Evolutionary conservation across 2,888 invertebrate species (phyloP).

Genomic region (Taenaris catops): DNA sequence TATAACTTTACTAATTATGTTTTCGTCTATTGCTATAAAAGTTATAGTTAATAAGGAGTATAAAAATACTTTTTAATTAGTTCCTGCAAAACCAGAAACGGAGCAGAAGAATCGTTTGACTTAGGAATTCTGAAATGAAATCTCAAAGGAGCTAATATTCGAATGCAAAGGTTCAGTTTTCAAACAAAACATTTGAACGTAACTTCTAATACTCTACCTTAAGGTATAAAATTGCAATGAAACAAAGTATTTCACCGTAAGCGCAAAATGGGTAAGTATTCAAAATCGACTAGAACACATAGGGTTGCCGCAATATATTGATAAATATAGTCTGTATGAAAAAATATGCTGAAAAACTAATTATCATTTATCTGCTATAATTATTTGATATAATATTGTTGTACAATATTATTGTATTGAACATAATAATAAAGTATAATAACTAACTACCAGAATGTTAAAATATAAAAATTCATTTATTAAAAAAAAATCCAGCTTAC

Average conservation of each 20-base stretch:
- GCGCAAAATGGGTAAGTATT: constrained; percentile 17
- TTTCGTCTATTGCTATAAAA: background rate
- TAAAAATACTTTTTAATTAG: background rate
- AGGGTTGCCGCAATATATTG: no score
- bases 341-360: no score
- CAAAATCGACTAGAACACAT: no score
- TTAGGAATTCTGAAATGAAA: constrained; percentile 18
- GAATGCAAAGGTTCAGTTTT: constrained; percentile 10
- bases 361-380: no score
- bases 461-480: no score
- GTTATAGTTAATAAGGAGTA: background rate
- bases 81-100: background rate
- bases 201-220: constrained; percentile 1
- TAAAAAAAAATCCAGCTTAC: no score
- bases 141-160: constrained; percentile 18
- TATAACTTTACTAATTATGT: no score
- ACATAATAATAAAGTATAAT: no score
- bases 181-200: background rate
- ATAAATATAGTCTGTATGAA: no score
- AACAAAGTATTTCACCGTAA: constrained; percentile 15
- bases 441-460: no score
- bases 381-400: no score
- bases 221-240: constrained; percentile 7
- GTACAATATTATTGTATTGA: no score
- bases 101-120: constrained; percentile 13